phyloP scores from a whole-genome alignment of 2,888 invertebrate species.

The Beris chalybata region DNA sequence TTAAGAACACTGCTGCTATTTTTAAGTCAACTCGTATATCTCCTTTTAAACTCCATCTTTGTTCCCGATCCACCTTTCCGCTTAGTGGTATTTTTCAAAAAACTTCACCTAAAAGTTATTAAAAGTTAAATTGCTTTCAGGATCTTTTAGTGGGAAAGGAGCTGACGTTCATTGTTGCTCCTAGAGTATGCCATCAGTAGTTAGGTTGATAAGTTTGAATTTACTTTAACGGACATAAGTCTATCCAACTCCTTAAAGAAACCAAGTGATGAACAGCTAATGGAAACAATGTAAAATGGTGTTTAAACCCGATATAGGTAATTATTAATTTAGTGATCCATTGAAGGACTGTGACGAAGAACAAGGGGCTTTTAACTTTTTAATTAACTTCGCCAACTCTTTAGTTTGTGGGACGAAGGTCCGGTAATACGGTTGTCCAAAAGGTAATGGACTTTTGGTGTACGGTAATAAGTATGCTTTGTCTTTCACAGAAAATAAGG shows the following conservation, averaged over 20 bases:
- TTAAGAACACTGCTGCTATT: too few relatives aligned
- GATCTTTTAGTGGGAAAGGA: neutral
- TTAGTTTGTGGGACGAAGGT: too few relatives aligned
- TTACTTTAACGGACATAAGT: neutral
- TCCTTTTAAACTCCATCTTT: neutral
- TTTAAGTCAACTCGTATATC: too few relatives aligned
- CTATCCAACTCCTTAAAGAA: too few relatives aligned
- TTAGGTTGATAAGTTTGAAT: constrained; percentile 22
- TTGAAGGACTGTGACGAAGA: too few relatives aligned
- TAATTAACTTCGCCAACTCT: too few relatives aligned
- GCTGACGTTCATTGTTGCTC: constrained; percentile 2
- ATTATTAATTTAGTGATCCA: too few relatives aligned
- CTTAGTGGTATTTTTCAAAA: constrained; percentile 6
- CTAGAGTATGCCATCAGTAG: constrained; percentile 14
- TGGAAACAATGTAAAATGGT: constrained; percentile 13
- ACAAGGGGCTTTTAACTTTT: too few relatives aligned
- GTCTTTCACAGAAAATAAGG: too few relatives aligned
- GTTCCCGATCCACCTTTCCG: neutral
- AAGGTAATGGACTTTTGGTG: too few relatives aligned
- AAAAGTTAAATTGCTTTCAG: constrained; percentile 30
- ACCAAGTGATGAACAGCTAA: constrained; percentile 12
- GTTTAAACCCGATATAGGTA: neutral
- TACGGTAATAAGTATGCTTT: too few relatives aligned
- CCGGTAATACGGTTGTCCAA: too few relatives aligned
- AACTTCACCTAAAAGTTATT: constrained; percentile 20